phyloP scores from a whole-genome alignment of 2,888 invertebrate genomes.

The Agapostemon virescens region DNA sequence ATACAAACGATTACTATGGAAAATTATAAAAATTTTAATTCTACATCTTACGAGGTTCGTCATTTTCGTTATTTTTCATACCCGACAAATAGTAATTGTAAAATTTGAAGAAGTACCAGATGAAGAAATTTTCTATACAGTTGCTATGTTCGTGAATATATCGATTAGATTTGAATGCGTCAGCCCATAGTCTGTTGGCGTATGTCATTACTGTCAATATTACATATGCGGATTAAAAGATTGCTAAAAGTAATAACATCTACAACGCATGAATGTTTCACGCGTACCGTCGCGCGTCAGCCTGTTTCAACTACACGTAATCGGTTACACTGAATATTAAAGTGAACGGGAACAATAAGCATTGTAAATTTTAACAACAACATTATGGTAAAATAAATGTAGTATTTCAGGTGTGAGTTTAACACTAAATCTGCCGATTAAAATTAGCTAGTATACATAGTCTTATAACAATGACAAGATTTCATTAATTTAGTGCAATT shows the following conservation, averaged over 20 bases:
- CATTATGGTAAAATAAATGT: too few species aligned
- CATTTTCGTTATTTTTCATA: not conserved
- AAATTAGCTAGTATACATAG: too few species aligned
- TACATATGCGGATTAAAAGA: not conserved
- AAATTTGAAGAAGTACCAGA: not conserved
- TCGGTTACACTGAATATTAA: not conserved
- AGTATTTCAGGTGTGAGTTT: too few species aligned
- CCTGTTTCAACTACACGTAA: not conserved
- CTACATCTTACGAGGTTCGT: not conserved
- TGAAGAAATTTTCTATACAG: not conserved
- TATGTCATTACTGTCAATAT: not conserved
- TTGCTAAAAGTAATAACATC: not conserved
- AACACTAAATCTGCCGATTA: too few species aligned
- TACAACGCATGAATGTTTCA: not conserved
- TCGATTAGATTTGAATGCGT: too few species aligned
- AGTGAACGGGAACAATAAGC: not conserved
- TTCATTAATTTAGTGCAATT: too few species aligned
- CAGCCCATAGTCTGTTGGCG: not conserved
- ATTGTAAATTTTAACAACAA: too few species aligned
- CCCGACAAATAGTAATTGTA: not conserved
- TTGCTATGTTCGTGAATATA: not conserved
- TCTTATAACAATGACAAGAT: too few species aligned
- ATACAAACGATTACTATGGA: fast-evolving
- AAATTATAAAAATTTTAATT: not conserved
- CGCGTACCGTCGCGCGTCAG: not conserved